Percentiles rank a stretch among this genome's conserved stretches.
phyloP scores from a whole-genome alignment of 2,113 vertebrate genomes.

The Chaenocephalus aceratus region DNA sequence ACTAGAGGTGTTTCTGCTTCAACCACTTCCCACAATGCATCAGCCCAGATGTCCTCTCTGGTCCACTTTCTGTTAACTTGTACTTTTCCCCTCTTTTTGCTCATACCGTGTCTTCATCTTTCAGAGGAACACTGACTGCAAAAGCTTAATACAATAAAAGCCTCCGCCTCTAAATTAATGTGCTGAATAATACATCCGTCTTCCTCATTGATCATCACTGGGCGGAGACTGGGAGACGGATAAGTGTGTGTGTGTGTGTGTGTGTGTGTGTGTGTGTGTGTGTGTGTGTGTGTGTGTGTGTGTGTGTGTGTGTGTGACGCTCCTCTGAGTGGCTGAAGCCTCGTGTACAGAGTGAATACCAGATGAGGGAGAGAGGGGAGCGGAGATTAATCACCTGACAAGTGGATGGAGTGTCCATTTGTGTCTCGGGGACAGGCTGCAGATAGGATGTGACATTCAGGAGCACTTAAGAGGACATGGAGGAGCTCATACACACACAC shows the following conservation, averaged over 20 bases:
- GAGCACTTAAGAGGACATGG: constrained; percentile 73
- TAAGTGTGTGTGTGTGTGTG: constrained; percentile 22
- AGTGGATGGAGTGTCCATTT: constrained; percentile 81
- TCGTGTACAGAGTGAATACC: constrained; percentile 57
- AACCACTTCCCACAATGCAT: constrained; percentile 17
- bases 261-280: constrained; percentile 19
- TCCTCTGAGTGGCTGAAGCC: constrained; percentile 52
- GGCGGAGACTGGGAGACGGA: constrained; percentile 34
- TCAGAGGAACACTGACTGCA: constrained; percentile 29
- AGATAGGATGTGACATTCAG: constrained; percentile 80
- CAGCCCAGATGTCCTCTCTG: constrained; percentile 24
- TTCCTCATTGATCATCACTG: constrained; percentile 63
- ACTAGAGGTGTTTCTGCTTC: constrained; percentile 33
- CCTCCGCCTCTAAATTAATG: constrained; percentile 49
- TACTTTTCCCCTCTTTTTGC: constrained; percentile 23
- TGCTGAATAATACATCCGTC: constrained; percentile 65
- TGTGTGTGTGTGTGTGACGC: constrained; percentile 9
- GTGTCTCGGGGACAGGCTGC: constrained; percentile 74
- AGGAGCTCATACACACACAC: constrained; percentile 17
- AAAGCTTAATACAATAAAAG: constrained; percentile 38
- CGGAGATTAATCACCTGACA: constrained; percentile 79
- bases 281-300: constrained; percentile 12
- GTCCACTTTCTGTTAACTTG: constrained; percentile 15
- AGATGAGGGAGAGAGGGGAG: constrained; percentile 59
- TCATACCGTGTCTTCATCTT: constrained; percentile 40